These are phyloP conservation scores for Brachypteracias leptosomus DNA, from an alignment of 2,113 vertebrate species.

Conservation along the genomic window DNA sequence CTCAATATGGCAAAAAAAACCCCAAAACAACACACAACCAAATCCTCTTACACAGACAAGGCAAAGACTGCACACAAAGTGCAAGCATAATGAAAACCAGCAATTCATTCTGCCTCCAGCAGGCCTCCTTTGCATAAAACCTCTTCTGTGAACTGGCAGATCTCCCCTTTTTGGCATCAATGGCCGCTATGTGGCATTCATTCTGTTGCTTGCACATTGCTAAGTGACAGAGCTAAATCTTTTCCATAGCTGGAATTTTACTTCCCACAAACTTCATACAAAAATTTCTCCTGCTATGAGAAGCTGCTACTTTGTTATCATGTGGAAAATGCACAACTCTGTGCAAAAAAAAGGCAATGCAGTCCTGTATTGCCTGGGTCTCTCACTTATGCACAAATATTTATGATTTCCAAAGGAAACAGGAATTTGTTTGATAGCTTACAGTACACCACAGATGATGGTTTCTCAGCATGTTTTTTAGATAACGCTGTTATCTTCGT, in stretches of 20 bases:
- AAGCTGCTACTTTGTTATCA: background rate
- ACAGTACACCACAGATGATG: background rate
- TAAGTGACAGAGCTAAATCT: constrained; percentile 23
- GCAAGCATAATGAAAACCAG: constrained; percentile 46
- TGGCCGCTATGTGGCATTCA: constrained; percentile 1
- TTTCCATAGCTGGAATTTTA: constrained; percentile 1
- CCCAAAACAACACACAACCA: background rate
- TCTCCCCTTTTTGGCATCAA: constrained; percentile 8
- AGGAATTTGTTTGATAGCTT: background rate
- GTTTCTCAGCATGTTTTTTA: background rate
- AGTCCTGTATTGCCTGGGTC: background rate
- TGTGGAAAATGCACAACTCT: background rate
- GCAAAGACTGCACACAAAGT: constrained; percentile 9
- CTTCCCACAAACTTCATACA: background rate
- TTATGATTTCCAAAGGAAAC: constrained; percentile 18
- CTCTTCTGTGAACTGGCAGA: constrained; percentile 35
- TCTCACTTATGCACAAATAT: background rate
- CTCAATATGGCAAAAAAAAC: background rate
- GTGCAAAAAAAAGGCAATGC: background rate
- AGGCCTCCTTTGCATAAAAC: constrained; percentile 28
- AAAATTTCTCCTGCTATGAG: background rate
- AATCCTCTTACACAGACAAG: background rate
- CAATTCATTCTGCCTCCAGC: constrained; percentile 7
- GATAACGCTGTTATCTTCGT: background rate
- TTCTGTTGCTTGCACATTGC: constrained; percentile 1